Percentiles rank a stretch among this genome's conserved stretches.
Conservation (phyloP, 2,888 invertebrate genomes). For the Apodemia zela region DNA sequence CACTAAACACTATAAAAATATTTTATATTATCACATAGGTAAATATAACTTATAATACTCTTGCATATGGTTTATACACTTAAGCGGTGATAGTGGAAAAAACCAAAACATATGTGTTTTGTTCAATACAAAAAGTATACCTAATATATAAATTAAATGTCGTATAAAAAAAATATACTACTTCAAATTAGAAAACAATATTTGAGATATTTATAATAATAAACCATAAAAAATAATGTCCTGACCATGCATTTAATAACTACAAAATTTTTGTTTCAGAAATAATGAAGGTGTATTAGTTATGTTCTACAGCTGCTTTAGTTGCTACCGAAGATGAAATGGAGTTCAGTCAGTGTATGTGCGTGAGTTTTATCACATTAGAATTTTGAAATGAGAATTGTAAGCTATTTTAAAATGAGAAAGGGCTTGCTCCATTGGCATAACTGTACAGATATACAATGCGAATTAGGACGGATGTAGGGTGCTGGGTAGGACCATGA, state of each 20-base stretch:
- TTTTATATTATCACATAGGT: constrained; percentile 14
- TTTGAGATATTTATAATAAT: neutral
- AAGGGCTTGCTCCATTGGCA: no score
- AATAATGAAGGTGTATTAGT: no score
- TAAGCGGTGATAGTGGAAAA: neutral
- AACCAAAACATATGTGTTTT: no score
- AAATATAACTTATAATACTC: constrained; percentile 9
- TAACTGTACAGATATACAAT: no score
- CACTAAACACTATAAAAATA: constrained; percentile 5
- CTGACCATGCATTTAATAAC: neutral
- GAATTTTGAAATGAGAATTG: no score
- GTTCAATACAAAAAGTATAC: neutral
- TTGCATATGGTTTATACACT: neutral
- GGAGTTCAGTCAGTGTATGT: no score
- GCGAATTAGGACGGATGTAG: no score
- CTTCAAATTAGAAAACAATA: neutral
- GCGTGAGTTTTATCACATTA: no score
- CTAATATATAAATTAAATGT: neutral
- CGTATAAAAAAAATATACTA: neutral
- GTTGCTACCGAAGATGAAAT: no score
- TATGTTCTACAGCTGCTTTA: no score
- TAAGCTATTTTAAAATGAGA: no score
- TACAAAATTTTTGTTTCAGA: neutral
- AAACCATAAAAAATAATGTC: neutral
- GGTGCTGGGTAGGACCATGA: no score